Base-by-base conservation (phyloP, 2,888 invertebrate genomes). In the Ormia ochracea region DNA sequence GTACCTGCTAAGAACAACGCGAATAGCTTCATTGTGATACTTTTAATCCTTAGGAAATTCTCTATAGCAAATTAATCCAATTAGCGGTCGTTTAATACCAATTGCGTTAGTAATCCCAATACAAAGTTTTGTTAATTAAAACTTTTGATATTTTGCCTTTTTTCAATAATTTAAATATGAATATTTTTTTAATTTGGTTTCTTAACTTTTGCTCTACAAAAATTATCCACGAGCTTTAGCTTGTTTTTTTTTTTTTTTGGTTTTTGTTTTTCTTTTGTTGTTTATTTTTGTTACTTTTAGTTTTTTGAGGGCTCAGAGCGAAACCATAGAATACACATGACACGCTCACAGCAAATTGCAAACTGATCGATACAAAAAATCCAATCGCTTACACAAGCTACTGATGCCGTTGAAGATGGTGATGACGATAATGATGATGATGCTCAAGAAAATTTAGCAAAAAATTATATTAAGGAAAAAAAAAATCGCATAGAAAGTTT, bases 1-100 rank as follows among this genome's bases (percentile, higher is more conserved):
- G 23, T 84, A 87, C 87, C 81, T 83, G 87, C 85, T 82, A 87
- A 66, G 28, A 87, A 84, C 82, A 87, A 80, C 82, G 85, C 83
- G 82, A 87, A 79, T 81, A 87, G 83, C 84, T 87, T 87, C 87
- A 87, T 87, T 76, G 78, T 84, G 70, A 17, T 74, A 17, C 76
- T 26, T 77, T 58, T 73, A 58, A 69, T 69, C 70, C 72, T 70
- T 50, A 26, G 56, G 28, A 4, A 10, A 56, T 43, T 45, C 17
- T 14, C 6, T 2, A 23, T 31, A 58, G 31, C 33, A 43, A 74
- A 56, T 41, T 66, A 79, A 79, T 70, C 75, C 75, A 63, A 59
- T 17, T 43, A 21, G 12, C 17, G 21, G n/a, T 6, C 19, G 14
- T 14, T 72, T 59, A 78, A 75, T 80, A 68, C 75, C 43, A 73